A percentile compares a stretch with the other conserved stretches of the same genome.
phyloP scores from a whole-genome alignment of 35 echinoderm and acorn worm species.

The Anneissia japonica region DNA sequence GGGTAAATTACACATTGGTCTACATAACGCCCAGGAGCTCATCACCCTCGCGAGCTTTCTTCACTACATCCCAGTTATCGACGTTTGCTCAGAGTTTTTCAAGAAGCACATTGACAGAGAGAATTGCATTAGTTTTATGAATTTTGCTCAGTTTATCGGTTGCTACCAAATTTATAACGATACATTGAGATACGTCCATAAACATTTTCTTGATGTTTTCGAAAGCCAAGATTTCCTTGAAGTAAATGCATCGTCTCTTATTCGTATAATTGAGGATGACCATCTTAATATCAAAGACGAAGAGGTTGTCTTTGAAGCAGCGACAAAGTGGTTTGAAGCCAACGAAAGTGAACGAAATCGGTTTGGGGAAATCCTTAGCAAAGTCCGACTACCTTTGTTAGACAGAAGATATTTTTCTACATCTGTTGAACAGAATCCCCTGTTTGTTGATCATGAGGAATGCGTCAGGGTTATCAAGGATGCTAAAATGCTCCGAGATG shows the following conservation, averaged over 20 bases:
- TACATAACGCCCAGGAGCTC: conserved; percentile 78
- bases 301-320: conserved; percentile 76
- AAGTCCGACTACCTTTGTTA: conserved; percentile 85
- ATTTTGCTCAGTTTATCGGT: conserved; percentile 74
- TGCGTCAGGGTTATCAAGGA: conserved; percentile 47
- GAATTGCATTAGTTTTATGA: conserved; percentile 80
- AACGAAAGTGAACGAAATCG: conserved; percentile 37
- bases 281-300: conserved; percentile 79
- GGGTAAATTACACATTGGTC: conserved; percentile 58
- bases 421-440: conserved; percentile 44
- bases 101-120: conserved; percentile 52
- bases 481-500: conserved; percentile 44
- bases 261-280: conserved; percentile 63
- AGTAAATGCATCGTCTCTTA: conserved; percentile 26
- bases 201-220: conserved; percentile 59
- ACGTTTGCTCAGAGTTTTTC: conserved; percentile 76
- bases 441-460: conserved; percentile 17
- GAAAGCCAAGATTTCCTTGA: conserved; percentile 51
- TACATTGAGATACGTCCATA: conserved; percentile 47
- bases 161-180: conserved; percentile 76
- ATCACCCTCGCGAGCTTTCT: conserved; percentile 82
- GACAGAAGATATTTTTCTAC: conserved; percentile 46
- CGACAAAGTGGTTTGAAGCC: conserved; percentile 52
- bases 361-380: conserved; percentile 25
- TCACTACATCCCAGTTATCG: conserved; percentile 67